Evolutionary conservation across 2,888 invertebrate species (phyloP), one percentile per base, ranked within the genome.

Genomic region (Torymus tubicola): DNA sequence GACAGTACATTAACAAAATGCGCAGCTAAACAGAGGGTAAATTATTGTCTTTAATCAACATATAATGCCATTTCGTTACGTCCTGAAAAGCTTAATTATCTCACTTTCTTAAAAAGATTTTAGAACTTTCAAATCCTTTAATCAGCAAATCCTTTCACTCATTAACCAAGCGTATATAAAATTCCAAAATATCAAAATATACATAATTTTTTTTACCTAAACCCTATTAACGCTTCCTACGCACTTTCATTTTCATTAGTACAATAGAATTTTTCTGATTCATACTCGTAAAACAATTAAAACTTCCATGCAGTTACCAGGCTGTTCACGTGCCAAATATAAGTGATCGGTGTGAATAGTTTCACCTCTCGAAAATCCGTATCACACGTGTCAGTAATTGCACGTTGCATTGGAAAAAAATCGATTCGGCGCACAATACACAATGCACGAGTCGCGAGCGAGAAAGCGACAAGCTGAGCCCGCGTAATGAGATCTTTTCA

Each of bases 401-500:
- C 71, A 71, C 69, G 18, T 14, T 24, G 61, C 63, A 55, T 10
- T 12, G 65, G 18, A 3, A 67, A 63, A 65, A 55, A 76, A 83
- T 83, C 79, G 77, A 82, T 64, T 81, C 76, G 55, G 61, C 72
- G 63, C 53, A 81, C 64, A 76, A 72, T 67, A 80, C 76, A 76
- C 65, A 80, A 72, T 76, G 71, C 74, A 64, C 55, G 42, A 42
- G 42, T 8, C 42, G 57, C 70, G 42, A 63, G 68, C 65, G 70
- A 74, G 74, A 80, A 80, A 71, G 80, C 53, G 69, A 57, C 52
- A 74, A 70, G 12, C 50, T 50, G 52, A 8, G 58, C 14, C 12
- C 42, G 8, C 24, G 72, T 80, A 80, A 80, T 72, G 80, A 74
- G 81, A 78, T 78, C 77, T 67, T 82, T 82, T 82, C 81, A 80